Evolutionary conservation across 2,113 vertebrate genomes (phyloP), one percentile per base, ranked within the genome.

Genomic region (Nycticorax nycticorax): DNA sequence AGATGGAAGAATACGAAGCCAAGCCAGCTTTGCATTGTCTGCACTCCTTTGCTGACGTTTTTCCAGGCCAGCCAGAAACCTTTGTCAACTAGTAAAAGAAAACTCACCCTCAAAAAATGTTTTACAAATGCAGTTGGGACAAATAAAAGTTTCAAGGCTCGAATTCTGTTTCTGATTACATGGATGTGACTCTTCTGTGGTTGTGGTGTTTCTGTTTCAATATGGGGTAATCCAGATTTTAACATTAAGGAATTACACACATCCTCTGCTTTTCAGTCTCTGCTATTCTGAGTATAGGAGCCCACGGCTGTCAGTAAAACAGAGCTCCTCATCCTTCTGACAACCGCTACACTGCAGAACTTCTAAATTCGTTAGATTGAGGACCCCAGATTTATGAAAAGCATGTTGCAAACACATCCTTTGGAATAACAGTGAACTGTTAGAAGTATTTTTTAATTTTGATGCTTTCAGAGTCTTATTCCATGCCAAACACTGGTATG

Each of bases 1-100:
- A 93, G 81, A 75, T 67, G 77, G 81, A 92, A 71, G 57, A 92
- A 66, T 30, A 45, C 17, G 64, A 95, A 89, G 56, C 60, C 68
- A 77, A 71, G 43, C 12, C 66, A 78, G 30, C 20, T 89, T 69
- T 83, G 79, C 64, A 66, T 30, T 91, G 33, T 41, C 32, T 56
- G 30, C 91, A 21, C 22, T 71, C 57, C 66, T 52, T 88, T 77
- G 56, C 35, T 64, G 45, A 88, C 6, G 39, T 62, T 80, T 92
- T 95, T 83, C 59, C 43, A 84, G 28, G 23, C 23, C 39, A 71
- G 67, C 22, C 16, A 89, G 73, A 86, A 91, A 78, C 4, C 15
- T 73, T 63, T 67, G 47, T 77, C 52, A 90, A 66, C 8, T 62
- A 8, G 7, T 18, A 45, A 83, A 88, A 77, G 37, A 88, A 95